Evolutionary conservation across 2,797 vertebrate genomes (phyloP), one percentile per base, ranked within the genome.

Genomic region (Onychomys torridus): DNA sequence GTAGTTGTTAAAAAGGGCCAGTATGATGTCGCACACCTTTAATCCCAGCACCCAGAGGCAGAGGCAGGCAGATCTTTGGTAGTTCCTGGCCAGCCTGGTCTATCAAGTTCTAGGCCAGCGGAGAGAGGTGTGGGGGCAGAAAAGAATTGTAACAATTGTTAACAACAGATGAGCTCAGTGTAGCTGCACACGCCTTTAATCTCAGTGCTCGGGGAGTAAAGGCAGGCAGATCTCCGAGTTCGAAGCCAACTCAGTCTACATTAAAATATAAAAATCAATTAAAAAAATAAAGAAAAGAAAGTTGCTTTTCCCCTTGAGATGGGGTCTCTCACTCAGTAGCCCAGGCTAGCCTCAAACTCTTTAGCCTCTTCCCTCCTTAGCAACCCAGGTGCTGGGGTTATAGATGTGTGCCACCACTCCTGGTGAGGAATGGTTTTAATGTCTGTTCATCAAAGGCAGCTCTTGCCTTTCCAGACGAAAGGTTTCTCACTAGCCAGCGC

Each of bases 401-500:
- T 2, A 78, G 43, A 9, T 11, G 25, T 67, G 76, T 27, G 21
- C 34, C 23, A 5, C n/a, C n/a, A 34, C n/a, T 29, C 67, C 76
- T 27, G 19, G 49, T 10, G 21, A 76, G 32, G 43, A 91, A 97
- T 2, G 85, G 91, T 97, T 96, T 67, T 67, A 96, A 90, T 34
- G 34, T 76, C 77, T 52, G 82, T 63, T 95, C 97, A 94, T 97
- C 95, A 79, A 88, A 81, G 89, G 87, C 76, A 87, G 86, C 40
- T 77, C 59, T 73, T 89, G 3, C 82, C 98, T 98, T 98, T 97
- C 98, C 97, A 94, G 97, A 95, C 93, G 96, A 89, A 69, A 97
- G 92, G 95, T 95, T 98, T 97, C 98, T 98, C 97, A 98, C 98
- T 97, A 98, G 93, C 78, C 96, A 98, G 98, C 98, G 97, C 97